A percentile compares a stretch with the other conserved stretches of the same genome.
Evolutionary conservation across 2,113 vertebrate genomes (phyloP).

Genomic region (Colistium nudipinnis): DNA sequence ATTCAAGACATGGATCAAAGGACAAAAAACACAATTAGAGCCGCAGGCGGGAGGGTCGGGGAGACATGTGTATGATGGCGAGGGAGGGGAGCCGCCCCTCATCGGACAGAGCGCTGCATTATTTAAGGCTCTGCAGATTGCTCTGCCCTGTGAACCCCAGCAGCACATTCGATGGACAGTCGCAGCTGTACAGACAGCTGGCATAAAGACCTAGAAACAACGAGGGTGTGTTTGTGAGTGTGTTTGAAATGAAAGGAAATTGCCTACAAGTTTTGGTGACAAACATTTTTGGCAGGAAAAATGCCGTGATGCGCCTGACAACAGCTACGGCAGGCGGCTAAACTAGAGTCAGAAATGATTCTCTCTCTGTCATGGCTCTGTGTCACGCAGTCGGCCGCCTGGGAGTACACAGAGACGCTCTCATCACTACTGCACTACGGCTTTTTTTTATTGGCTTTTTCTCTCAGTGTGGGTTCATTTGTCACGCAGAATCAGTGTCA

Average conservation of each 20-base stretch:
- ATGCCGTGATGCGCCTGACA: no score
- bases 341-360: slow-evolving; percentile 33
- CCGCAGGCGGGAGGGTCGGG: slow-evolving; percentile 35
- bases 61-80: slow-evolving; percentile 37
- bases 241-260: no score
- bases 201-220: slow-evolving; percentile 6
- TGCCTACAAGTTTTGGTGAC: no score
- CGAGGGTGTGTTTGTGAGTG: neutral
- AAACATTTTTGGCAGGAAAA: no score
- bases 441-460: slow-evolving; percentile 42
- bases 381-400: slow-evolving; percentile 53
- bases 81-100: slow-evolving; percentile 49
- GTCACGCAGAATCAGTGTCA: slow-evolving; percentile 32
- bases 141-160: slow-evolving; percentile 49
- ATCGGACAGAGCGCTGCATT: slow-evolving; percentile 70
- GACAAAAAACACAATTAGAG: neutral
- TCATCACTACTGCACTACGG: slow-evolving; percentile 49
- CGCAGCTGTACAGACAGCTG: slow-evolving; percentile 5
- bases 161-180: slow-evolving; percentile 31
- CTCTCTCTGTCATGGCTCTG: slow-evolving; percentile 53
- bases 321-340: slow-evolving; percentile 8
- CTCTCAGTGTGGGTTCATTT: slow-evolving; percentile 25
- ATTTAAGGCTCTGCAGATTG: slow-evolving; percentile 73
- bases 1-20: neutral
- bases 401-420: slow-evolving; percentile 57